Conservation (phyloP, 1,140 invertebrate species). For the Trinorchestia longiramus region DNA sequence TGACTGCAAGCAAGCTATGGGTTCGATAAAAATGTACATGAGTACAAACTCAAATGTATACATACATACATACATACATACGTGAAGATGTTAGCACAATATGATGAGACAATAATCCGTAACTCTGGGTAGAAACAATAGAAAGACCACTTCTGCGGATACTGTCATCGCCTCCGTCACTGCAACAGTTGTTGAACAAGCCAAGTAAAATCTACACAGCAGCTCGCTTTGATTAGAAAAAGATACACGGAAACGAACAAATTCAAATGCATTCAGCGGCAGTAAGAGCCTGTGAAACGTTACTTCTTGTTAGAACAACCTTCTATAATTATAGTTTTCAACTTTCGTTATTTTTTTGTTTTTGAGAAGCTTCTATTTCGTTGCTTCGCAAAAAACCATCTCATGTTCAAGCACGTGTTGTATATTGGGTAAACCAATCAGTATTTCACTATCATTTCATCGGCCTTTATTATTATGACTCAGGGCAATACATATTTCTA, state of each 20-base stretch:
- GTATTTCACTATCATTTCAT: not conserved
- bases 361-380: not conserved
- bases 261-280: not conserved
- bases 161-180: not conserved
- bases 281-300: not conserved
- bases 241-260: not conserved
- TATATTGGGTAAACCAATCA: not conserved
- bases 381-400: not conserved
- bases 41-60: not conserved
- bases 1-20: not conserved
- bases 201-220: too few relatives aligned
- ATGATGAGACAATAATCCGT: too few relatives aligned
- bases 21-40: not conserved
- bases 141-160: not conserved
- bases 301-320: not conserved
- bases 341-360: not conserved
- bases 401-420: not conserved
- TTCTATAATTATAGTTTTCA: not conserved
- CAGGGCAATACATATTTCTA: not conserved
- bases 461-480: not conserved
- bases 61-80: not conserved
- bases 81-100: too few relatives aligned
- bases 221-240: not conserved
- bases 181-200: too few relatives aligned
- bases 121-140: not conserved